Base-by-base conservation (phyloP, 2,797 vertebrate genomes). In the Okamejei kenojei region DNA sequence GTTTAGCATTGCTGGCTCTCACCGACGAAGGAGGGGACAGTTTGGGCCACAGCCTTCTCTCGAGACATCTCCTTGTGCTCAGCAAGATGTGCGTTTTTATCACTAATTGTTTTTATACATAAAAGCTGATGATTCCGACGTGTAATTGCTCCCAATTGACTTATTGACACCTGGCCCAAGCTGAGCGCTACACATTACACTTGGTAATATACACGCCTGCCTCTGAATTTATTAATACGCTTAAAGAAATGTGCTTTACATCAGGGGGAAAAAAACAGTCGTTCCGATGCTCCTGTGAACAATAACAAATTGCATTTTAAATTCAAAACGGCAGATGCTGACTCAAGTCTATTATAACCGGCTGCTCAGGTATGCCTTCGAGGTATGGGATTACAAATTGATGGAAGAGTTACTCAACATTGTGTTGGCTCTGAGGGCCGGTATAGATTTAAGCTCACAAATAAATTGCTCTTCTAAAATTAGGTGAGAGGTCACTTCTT, bases 351-450 rank as follows among this genome's bases (percentile, higher is more conserved):
- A 91, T 73, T 74, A 54, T 13, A 74, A 68, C 26, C 0, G 3
- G 54, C 68, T 91, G 68, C 32, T 73, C 23, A 74, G 90, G 38
- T 68, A 68, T 54, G 38, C 32, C 74, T 91, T 91, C 26, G 21
- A 74, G 71, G 23, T 73, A 74, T 54, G 71, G 86, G 90, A 91
- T 91, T 91, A 91, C 35, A 91, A 74, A 91, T 74, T 91, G 90
- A 91, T 91, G 68, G 84, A 68, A 88, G 17, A 91, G 88, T 73
- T 90, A 26, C 68, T 38, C 71, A 74, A 54, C 21, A 10, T 35
- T 54, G 35, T 26, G 29, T 54, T 74, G 65, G n/a, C 63, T 35
- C 90, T 10, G 54, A 29, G 90, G 45, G 23, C 29, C 90, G 10
- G 21, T 91, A 74, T 73, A 38, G 88, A 73, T 73, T 90, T 90